Base-by-base conservation (phyloP, 2,113 vertebrate species). In the Eulemur macaco region DNA sequence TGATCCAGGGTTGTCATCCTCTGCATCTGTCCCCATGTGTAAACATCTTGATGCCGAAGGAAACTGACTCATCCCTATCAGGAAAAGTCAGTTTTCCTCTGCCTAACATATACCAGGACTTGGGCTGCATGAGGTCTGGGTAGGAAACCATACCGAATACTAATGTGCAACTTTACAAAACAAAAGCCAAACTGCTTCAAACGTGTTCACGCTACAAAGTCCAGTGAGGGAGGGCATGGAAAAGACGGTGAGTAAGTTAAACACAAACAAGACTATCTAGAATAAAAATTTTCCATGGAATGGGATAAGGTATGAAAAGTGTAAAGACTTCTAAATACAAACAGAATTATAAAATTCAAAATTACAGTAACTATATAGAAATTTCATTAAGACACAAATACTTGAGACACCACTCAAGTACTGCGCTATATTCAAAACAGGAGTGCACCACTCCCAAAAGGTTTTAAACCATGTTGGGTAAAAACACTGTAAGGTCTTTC, bases 1-100 rank as follows among this genome's bases (percentile, higher is more conserved):
- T 96, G 96, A 93, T 39, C 71, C 63, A 50, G 58, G 94, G 81
- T 37, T 97, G 97, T 96, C 98, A 97, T 95, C 95, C 96, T 96
- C 95, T 91, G 64, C 96, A 98, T 97, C 93, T 96, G 97, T 86
- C 92, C 91, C 71, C 69, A 58, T 31, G 71, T 92, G 91, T 98
- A 98, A 98, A 98, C 98, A 98, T 95, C 95, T 95, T 91, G 71
- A 39, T 95, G 54, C 89, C 94, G 95, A 94, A 97, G 98, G 98
- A 98, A 98, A 97, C 96, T 98, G 98, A 98, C 97, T 98, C 97
- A 98, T 98, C 96, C 47, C 91, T 93, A 94, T 93, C 98, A 96
- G 97, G 97, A 97, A 96, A 96, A 97, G 96, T 92, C 97, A 64
- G 42, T 95, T 96, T 97, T 96, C 97, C 95, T 96, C 95, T 93